Percentiles rank a stretch among this genome's conserved stretches.
Conservation (phyloP, 2,888 invertebrate genomes). For the Oligia latruncula region DNA sequence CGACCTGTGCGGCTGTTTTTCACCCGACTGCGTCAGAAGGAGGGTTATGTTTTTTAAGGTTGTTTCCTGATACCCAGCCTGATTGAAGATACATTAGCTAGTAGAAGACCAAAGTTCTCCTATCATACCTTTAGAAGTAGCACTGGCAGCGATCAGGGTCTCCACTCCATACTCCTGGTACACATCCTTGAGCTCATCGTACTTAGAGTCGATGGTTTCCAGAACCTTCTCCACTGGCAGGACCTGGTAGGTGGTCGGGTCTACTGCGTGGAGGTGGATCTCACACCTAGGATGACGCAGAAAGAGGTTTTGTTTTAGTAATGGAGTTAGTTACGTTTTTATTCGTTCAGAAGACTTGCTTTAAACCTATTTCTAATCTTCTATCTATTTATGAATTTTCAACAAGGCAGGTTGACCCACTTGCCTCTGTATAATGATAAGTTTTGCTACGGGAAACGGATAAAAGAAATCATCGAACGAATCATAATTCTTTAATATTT, state of each 20-base stretch:
- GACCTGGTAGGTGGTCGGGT: constrained; percentile 93
- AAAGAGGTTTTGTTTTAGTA: neutral
- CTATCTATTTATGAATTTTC: neutral
- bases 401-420: no score
- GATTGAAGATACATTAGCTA: neutral
- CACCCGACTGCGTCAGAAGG: no score
- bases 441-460: no score
- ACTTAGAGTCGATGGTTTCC: constrained; percentile 95
- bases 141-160: constrained; percentile 84
- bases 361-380: no score
- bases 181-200: constrained; percentile 94
- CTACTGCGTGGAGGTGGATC: constrained; percentile 95
- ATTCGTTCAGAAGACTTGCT: neutral
- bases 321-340: neutral
- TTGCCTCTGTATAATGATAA: neutral
- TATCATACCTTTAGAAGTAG: constrained; percentile 81
- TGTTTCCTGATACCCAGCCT: neutral
- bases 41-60: neutral
- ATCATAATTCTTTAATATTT: no score
- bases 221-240: constrained; percentile 94
- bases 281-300: constrained; percentile 92
- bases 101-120: neutral
- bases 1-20: no score
- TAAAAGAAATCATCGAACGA: no score
- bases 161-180: constrained; percentile 87